These are phyloP conservation scores for Drosophila teissieri DNA, from an alignment of 1,140 invertebrate genomes.

Conservation along the genomic window DNA sequence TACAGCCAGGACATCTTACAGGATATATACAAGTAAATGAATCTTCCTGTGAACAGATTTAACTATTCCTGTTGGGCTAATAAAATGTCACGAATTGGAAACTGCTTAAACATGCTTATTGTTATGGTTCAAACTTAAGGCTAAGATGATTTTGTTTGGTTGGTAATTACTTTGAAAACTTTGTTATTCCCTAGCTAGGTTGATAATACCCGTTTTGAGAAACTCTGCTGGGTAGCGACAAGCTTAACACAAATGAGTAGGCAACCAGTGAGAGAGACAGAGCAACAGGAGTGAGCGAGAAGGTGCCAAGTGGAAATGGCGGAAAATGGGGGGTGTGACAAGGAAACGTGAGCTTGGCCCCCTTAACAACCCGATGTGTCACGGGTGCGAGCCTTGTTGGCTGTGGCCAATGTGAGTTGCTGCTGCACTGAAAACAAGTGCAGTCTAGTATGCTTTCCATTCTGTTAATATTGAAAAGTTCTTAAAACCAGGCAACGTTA, in stretches of 20 bases:
- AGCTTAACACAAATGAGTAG: constrained; percentile 71
- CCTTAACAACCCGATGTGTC: constrained; percentile 26
- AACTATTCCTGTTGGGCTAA: too few species aligned
- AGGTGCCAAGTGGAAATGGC: constrained; percentile 4
- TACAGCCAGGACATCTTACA: too few species aligned
- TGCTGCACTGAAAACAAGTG: constrained; percentile 1
- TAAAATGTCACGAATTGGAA: too few species aligned
- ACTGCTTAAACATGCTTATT: too few species aligned
- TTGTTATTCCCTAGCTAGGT: too few species aligned
- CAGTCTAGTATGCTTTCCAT: too few species aligned
- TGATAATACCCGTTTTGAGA: constrained; percentile 11
- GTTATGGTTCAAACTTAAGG: too few species aligned
- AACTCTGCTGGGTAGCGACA: constrained; percentile 41
- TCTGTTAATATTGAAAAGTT: too few species aligned
- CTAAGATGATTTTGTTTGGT: too few species aligned
- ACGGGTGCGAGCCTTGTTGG: constrained; percentile 34
- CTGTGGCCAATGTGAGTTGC: constrained; percentile 12
- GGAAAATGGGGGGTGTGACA: constrained; percentile 37
- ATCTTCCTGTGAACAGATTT: too few species aligned
- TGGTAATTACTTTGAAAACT: too few species aligned
- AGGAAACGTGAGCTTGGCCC: constrained; percentile 54
- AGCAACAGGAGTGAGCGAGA: background rate
- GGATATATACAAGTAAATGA: background rate
- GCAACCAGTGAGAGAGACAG: constrained; percentile 33
- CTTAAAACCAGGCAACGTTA: too few species aligned